Conservation (phyloP, 2,888 invertebrate genomes). For the Synanthedon vespiformis region DNA sequence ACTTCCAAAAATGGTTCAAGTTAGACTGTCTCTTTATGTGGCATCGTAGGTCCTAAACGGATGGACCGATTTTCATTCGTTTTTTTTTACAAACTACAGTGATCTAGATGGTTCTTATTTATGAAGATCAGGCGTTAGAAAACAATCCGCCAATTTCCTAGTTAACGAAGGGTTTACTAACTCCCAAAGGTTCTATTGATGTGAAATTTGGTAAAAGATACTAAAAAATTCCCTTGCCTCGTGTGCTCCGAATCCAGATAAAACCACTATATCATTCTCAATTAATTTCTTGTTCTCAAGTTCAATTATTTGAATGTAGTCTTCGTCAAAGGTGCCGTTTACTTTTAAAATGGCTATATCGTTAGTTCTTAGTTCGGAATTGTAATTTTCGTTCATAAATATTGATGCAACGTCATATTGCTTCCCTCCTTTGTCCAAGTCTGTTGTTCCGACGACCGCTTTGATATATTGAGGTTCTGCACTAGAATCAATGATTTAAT, state of each 20-base stretch:
- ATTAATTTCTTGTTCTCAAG: slow-evolving; percentile 20
- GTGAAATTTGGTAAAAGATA: too few species aligned
- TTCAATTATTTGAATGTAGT: slow-evolving; percentile 22
- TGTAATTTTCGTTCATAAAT: slow-evolving; percentile 28
- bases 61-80: too few species aligned
- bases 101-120: too few species aligned
- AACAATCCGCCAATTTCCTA: too few species aligned
- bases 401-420: slow-evolving; percentile 27
- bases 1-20: too few species aligned
- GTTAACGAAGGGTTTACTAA: too few species aligned
- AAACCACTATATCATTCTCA: slow-evolving; percentile 35
- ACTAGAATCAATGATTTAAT: slow-evolving; percentile 15
- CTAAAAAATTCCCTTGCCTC: slow-evolving; percentile 19
- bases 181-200: too few species aligned
- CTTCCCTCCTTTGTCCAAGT: slow-evolving; percentile 37
- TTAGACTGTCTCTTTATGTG: too few species aligned
- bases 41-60: too few species aligned
- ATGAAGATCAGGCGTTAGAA: too few species aligned
- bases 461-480: slow-evolving; percentile 35
- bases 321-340: slow-evolving; percentile 26
- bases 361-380: slow-evolving; percentile 25
- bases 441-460: slow-evolving; percentile 42
- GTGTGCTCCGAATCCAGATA: slow-evolving; percentile 50
- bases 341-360: slow-evolving; percentile 49
- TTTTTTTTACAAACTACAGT: too few species aligned